Percentiles rank a stretch among this genome's conserved stretches.
Conservation (phyloP, 2,797 vertebrate species). For the Chiloscyllium punctatum region DNA sequence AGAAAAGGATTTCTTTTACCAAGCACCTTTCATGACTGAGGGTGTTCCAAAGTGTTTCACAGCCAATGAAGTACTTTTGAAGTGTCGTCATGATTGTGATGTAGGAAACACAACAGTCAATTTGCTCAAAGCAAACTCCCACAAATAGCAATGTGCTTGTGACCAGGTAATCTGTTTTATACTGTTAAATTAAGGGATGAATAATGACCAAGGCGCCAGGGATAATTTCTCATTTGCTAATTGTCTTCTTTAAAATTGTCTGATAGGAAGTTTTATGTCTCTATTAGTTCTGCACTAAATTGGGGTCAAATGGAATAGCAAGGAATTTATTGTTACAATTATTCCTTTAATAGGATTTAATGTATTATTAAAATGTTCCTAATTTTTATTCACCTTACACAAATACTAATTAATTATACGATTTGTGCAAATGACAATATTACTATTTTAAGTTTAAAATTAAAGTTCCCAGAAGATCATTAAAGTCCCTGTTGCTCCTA, state of each 20-base stretch:
- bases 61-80: neutral
- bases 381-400: neutral
- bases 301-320: neutral
- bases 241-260: neutral
- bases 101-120: neutral
- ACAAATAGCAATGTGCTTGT: neutral
- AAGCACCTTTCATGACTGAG: too few relatives aligned
- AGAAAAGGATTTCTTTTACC: neutral
- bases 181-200: neutral
- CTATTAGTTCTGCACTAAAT: neutral
- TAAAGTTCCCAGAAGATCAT: constrained; percentile 48
- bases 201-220: neutral
- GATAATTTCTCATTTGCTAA: neutral
- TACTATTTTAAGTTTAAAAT: constrained; percentile 46
- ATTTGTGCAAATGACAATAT: neutral
- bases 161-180: neutral
- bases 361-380: too few relatives aligned
- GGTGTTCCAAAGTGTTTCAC: too few relatives aligned
- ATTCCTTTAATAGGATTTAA: neutral
- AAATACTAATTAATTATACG: neutral
- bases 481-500: constrained; percentile 42
- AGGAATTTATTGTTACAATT: neutral
- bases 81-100: neutral
- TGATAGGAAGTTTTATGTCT: neutral
- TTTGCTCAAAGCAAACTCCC: neutral